Evolutionary conservation across 1,140 invertebrate genomes (phyloP).

Genomic region (Xylocopa sonorina): DNA sequence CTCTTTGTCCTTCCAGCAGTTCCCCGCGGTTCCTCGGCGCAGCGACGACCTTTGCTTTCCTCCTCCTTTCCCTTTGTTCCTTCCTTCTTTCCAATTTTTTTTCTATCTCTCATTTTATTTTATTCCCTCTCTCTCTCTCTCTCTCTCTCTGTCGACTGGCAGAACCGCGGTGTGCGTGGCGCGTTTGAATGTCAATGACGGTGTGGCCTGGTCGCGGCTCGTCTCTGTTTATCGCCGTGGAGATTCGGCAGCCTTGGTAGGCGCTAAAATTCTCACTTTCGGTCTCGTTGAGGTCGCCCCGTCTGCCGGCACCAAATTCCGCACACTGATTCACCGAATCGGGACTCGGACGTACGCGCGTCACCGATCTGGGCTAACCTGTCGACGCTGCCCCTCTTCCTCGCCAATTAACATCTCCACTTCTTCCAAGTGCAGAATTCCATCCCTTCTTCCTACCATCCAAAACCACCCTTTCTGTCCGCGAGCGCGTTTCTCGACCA

Average conservation of each 20-base stretch:
- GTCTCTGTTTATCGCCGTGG: conserved; percentile 68
- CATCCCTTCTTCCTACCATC: no score
- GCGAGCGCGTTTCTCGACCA: no score
- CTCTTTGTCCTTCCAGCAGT: neutral
- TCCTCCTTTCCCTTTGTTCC: conserved; percentile 2
- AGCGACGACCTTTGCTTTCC: conserved; percentile 28
- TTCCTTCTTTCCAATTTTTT: neutral
- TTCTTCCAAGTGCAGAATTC: no score
- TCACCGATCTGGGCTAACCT: neutral
- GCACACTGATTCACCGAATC: conserved; percentile 61
- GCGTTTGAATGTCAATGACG: conserved; percentile 69
- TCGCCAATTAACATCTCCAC: no score
- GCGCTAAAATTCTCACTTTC: conserved; percentile 78
- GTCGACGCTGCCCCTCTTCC: no score
- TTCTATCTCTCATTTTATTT: no score
- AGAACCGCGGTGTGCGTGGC: conserved; percentile 17
- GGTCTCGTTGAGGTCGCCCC: conserved; percentile 58
- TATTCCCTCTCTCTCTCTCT: conserved; percentile 14
- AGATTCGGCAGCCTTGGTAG: conserved; percentile 70
- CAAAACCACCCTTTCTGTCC: no score
- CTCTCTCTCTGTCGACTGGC: conserved; percentile 36
- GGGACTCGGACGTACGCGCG: neutral
- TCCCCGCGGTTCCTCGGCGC: neutral
- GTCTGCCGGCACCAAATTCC: conserved; percentile 56
- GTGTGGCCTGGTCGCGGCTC: conserved; percentile 20